Evolutionary conservation across 2,113 vertebrate species (phyloP).

Genomic region (Atrichornis clamosus): DNA sequence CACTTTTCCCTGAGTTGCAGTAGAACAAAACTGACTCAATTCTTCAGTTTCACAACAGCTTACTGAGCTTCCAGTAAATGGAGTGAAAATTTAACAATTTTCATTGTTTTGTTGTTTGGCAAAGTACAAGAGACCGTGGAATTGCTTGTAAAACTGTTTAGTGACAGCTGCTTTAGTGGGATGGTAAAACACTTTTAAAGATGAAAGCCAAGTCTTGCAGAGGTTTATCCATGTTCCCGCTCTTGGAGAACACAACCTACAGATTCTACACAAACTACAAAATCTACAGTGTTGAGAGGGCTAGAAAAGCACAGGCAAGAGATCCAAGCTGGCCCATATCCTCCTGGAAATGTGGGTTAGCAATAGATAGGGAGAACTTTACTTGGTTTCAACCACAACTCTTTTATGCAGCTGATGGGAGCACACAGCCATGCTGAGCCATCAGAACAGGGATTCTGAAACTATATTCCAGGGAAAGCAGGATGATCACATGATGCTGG

Average conservation of each 20-base stretch:
- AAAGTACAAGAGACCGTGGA: background rate
- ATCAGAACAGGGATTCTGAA: background rate
- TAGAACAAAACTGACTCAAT: background rate
- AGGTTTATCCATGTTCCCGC: background rate
- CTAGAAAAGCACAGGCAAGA: background rate
- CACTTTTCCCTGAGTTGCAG: background rate
- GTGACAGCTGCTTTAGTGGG: background rate
- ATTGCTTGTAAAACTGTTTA: background rate
- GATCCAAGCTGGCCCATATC: background rate
- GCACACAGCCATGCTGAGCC: background rate
- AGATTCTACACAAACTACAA: background rate
- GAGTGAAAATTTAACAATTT: slow-evolving; percentile 16
- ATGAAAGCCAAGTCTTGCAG: background rate
- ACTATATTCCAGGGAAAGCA: background rate
- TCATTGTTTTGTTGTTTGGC: background rate
- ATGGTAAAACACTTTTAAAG: background rate
- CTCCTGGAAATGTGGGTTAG: background rate
- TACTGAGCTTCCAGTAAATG: background rate
- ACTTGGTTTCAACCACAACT: background rate
- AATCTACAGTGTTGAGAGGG: background rate
- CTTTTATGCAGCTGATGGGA: background rate
- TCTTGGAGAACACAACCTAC: background rate
- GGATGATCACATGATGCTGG: background rate
- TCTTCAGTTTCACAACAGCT: background rate
- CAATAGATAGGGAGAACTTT: background rate